These are phyloP conservation scores for Pissodes strobi DNA, from an alignment of 1,140 invertebrate species.

Conservation along the genomic window DNA sequence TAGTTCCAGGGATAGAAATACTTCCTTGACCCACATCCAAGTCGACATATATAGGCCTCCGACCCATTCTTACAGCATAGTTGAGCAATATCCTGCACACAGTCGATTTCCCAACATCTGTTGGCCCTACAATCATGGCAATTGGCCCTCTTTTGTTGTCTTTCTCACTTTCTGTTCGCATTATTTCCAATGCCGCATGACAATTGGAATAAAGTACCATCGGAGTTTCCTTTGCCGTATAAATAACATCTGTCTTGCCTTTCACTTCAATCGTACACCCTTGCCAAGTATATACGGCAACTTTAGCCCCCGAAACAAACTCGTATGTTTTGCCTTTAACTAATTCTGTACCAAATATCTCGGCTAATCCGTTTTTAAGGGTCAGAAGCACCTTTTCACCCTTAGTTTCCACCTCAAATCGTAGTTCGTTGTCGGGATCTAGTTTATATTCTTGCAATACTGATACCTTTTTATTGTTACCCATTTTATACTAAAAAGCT, in stretches of 20 bases:
- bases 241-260: slow-evolving; percentile 90
- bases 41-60: slow-evolving; percentile 89
- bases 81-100: slow-evolving; percentile 89
- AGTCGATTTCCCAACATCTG: slow-evolving; percentile 96
- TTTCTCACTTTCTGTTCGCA: slow-evolving; percentile 78
- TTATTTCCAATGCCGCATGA: slow-evolving; percentile 90
- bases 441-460: slow-evolving; percentile 77
- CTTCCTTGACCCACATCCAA: slow-evolving; percentile 95
- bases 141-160: slow-evolving; percentile 77
- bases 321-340: slow-evolving; percentile 92
- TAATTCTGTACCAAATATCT: slow-evolving; percentile 96
- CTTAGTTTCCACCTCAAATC: slow-evolving; percentile 92
- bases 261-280: slow-evolving; percentile 83
- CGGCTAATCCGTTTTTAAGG: slow-evolving; percentile 86
- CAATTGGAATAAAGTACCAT: slow-evolving; percentile 96
- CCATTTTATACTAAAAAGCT: too few species aligned
- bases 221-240: slow-evolving; percentile 93
- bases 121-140: slow-evolving; percentile 91
- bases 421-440: slow-evolving; percentile 85
- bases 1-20: slow-evolving; percentile 90
- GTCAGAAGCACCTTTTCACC: slow-evolving; percentile 83
- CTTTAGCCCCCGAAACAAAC: slow-evolving; percentile 88
- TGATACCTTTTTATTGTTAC: not conserved
- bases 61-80: slow-evolving; percentile 87
- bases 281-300: slow-evolving; percentile 96